phyloP scores from a whole-genome alignment of 2,113 vertebrate species.

The Thalassarche chlororhynchos region DNA sequence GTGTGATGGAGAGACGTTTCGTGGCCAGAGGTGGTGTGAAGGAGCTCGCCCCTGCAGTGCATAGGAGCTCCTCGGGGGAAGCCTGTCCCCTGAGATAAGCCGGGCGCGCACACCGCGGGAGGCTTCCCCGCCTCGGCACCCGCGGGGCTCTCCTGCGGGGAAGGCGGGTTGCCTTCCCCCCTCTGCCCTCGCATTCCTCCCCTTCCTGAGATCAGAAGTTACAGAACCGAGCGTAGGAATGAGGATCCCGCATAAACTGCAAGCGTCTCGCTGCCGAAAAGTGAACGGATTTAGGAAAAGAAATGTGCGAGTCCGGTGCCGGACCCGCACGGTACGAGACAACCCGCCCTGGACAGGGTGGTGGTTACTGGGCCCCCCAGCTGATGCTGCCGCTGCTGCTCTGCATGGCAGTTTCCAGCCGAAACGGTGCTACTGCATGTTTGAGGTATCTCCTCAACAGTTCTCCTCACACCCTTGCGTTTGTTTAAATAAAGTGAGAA shows the following conservation, averaged over 20 bases:
- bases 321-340: neutral
- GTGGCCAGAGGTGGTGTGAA: conserved; percentile 39
- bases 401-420: neutral
- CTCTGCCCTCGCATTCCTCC: neutral
- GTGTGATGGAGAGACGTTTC: conserved; percentile 58
- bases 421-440: neutral
- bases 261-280: neutral
- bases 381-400: neutral
- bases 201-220: neutral
- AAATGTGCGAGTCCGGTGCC: fast-evolving
- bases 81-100: neutral
- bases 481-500: neutral
- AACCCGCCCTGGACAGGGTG: neutral
- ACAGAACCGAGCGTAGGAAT: neutral
- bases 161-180: neutral
- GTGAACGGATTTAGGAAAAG: neutral
- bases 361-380: neutral
- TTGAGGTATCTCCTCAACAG: neutral
- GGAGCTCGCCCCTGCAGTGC: neutral
- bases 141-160: neutral
- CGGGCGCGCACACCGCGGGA: neutral
- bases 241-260: neutral
- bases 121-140: neutral
- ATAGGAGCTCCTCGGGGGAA: neutral
- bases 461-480: neutral